Percentiles rank a stretch among this genome's conserved stretches.
Evolutionary conservation across 2,113 vertebrate species (phyloP).

Genomic region (Gambusia affinis): DNA sequence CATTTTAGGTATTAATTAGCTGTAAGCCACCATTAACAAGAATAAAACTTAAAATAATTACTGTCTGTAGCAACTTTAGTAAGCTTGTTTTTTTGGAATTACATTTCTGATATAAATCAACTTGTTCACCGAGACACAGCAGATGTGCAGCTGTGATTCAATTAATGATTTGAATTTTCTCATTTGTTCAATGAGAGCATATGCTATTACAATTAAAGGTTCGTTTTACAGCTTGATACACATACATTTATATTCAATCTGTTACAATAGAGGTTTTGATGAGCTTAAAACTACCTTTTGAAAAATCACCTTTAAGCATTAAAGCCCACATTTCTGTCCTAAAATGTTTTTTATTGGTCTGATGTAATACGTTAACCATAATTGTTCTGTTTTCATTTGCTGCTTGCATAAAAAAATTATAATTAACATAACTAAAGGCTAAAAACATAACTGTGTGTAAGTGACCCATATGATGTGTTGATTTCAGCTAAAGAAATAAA

Average conservation of each 20-base stretch:
- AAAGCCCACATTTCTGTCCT: not conserved
- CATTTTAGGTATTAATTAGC: not conserved
- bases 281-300: no score
- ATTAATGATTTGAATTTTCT: not conserved
- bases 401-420: no score
- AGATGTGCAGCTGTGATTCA: not conserved
- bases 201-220: not conserved
- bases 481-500: not conserved
- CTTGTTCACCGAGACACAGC: no score
- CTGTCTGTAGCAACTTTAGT: not conserved
- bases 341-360: not conserved
- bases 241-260: not conserved
- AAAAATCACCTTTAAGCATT: not conserved
- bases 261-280: no score
- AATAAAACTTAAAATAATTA: not conserved
- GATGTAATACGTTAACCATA: not conserved
- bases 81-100: no score
- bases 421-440: no score
- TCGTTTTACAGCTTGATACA: not conserved
- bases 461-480: not conserved
- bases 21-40: not conserved
- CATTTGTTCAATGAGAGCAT: not conserved
- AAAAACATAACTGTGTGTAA: not conserved
- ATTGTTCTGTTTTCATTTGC: not conserved
- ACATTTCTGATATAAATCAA: no score